Evolutionary conservation across 2,113 vertebrate genomes (phyloP), one percentile per base, ranked within the genome.

Genomic region (Hucho hucho): DNA sequence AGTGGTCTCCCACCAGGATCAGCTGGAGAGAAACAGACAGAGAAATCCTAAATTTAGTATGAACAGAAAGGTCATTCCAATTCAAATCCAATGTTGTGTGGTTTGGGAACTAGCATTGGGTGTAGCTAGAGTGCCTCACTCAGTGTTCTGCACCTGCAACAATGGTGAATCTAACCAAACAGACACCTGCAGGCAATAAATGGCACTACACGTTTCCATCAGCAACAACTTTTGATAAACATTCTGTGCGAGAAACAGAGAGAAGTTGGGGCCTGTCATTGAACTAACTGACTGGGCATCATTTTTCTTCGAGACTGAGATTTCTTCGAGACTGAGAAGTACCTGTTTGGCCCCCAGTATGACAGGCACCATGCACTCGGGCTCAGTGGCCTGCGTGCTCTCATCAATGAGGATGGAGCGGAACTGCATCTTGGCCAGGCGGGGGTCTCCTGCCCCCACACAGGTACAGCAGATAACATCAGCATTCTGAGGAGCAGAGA

Each of bases 391-490:
- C 90, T 99, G 97, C 0, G 98, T 99, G 91, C 97, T 99, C 73
- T 99, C 97, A 3, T 99, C 98, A 0, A 99, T 99, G 49, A 99
- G 89, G 79, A 99, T 99, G 87, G 98, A 99, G 43, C 98, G 97
- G 84, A 99, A 99, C 85, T 99, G 98, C 98, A 99, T 99, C 85
- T 99, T 99, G 61, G 98, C 97, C 12, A 99, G 91, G 0, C 98
- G 90, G 0, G 98, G 98, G 22, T 99, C 98, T 0, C 98, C 98
- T 0, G 98, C 97, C 0, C 98, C 98, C 46, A 99, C 98, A 11
- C 98, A 99, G 0, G 98, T 99, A 79, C 97, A 98, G 76, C 98
- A 99, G 89, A 99, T 99, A 75, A 99, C 98, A 1, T 99, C 97
- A 0, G 98, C 98, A 0, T 99, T 99, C 98, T 99, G 86, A 4